phyloP scores from a whole-genome alignment of 1,140 invertebrate genomes.

The Portunus trituberculatus region DNA sequence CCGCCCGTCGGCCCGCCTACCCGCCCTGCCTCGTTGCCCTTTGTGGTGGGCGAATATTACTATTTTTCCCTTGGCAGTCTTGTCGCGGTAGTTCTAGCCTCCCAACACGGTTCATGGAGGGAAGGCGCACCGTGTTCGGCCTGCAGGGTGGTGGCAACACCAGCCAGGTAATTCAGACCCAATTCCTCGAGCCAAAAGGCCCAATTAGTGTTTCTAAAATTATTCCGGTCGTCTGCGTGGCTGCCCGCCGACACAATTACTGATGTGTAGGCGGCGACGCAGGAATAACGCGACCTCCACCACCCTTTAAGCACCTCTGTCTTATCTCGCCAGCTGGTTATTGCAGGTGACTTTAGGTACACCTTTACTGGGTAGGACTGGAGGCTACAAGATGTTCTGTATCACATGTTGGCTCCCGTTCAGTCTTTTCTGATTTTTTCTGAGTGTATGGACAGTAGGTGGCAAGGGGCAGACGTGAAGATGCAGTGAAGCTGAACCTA shows the following conservation, averaged over 20 bases:
- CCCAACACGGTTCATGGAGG: neutral
- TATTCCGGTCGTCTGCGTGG: neutral
- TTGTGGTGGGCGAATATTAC: neutral
- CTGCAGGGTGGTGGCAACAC: neutral
- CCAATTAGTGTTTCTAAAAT: conserved; percentile 63
- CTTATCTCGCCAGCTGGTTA: neutral
- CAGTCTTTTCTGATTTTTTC: neutral
- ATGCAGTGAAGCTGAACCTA: neutral
- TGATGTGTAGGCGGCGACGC: neutral
- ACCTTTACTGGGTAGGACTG: neutral
- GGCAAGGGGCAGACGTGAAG: neutral
- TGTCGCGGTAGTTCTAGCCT: neutral
- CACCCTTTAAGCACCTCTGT: neutral
- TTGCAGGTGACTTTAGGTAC: neutral
- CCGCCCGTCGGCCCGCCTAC: neutral
- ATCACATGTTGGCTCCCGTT: neutral
- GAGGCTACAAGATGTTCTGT: neutral
- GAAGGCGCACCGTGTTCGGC: neutral
- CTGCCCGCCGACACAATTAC: conserved; percentile 44
- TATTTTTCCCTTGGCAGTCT: neutral
- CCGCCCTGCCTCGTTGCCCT: neutral
- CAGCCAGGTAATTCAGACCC: neutral
- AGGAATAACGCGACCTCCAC: neutral
- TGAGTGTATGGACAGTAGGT: neutral
- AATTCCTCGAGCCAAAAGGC: neutral